Conservation (phyloP, 2,113 vertebrate genomes). For the Triplophysa rosa region DNA sequence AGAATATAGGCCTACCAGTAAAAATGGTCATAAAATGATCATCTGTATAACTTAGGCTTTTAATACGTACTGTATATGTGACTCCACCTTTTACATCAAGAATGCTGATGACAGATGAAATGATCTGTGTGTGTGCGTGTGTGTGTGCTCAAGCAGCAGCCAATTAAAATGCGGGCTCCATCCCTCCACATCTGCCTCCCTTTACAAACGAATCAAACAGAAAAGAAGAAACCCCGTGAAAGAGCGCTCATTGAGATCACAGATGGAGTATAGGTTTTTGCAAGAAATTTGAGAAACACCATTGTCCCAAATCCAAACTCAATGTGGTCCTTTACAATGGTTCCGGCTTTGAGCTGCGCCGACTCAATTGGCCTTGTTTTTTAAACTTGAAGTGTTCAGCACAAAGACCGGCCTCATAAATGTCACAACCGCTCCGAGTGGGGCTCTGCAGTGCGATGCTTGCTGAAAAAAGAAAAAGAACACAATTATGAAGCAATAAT, state of each 20-base stretch:
- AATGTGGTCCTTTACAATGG: constrained; percentile 90
- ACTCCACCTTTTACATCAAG: neutral
- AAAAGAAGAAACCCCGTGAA: constrained; percentile 80
- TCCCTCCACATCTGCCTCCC: constrained; percentile 92
- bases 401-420: constrained; percentile 89
- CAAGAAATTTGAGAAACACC: constrained; percentile 97
- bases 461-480: constrained; percentile 68
- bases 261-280: constrained; percentile 97
- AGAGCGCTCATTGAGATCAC: constrained; percentile 93
- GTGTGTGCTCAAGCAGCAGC: constrained; percentile 73
- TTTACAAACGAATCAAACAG: constrained; percentile 83
- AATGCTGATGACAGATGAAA: neutral
- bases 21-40: no score
- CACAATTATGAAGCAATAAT: constrained; percentile 85
- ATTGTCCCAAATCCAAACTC: constrained; percentile 98
- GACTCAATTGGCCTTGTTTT: constrained; percentile 95
- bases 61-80: neutral
- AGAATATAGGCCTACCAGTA: no score
- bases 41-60: neutral
- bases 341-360: constrained; percentile 85
- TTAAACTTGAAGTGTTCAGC: constrained; percentile 92
- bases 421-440: constrained; percentile 84
- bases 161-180: constrained; percentile 89
- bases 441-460: constrained; percentile 66
- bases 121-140: constrained; percentile 34